A percentile compares a stretch with the other conserved stretches of the same genome.
phyloP scores from a whole-genome alignment of 2,797 vertebrate species.

The Ptychobarbus kaznakovi region DNA sequence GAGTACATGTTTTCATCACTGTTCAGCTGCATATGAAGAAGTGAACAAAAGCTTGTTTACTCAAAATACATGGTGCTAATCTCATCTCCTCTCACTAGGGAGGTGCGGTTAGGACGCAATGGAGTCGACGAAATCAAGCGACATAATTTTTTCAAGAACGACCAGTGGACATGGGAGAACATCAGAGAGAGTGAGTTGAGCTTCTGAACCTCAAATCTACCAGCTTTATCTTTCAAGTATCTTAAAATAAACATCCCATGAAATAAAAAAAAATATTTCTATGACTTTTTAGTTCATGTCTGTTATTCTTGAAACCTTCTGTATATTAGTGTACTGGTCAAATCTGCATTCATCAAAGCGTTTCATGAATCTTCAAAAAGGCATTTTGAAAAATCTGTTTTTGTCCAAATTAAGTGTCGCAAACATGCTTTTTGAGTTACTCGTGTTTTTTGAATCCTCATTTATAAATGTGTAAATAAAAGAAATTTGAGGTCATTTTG shows the following conservation, averaged over 20 bases:
- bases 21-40: neutral
- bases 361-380: too few species aligned
- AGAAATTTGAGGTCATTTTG: neutral
- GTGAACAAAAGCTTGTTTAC: neutral
- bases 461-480: neutral
- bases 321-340: neutral
- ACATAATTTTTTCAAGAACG: slow-evolving; percentile 98
- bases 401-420: neutral
- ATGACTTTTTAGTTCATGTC: neutral
- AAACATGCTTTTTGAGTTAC: neutral
- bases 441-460: neutral
- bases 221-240: neutral
- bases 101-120: slow-evolving; percentile 93
- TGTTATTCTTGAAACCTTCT: neutral
- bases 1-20: neutral
- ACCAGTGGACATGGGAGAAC: slow-evolving; percentile 97
- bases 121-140: slow-evolving; percentile 98
- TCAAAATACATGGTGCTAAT: neutral
- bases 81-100: slow-evolving; percentile 74
- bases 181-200: slow-evolving; percentile 92
- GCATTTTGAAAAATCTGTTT: too few species aligned
- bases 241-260: neutral
- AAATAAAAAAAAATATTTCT: neutral
- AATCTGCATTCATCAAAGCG: neutral
- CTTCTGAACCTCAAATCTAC: neutral